Base-by-base conservation (phyloP, 2,888 invertebrate genomes). In the Hoplodrina ambigua region DNA sequence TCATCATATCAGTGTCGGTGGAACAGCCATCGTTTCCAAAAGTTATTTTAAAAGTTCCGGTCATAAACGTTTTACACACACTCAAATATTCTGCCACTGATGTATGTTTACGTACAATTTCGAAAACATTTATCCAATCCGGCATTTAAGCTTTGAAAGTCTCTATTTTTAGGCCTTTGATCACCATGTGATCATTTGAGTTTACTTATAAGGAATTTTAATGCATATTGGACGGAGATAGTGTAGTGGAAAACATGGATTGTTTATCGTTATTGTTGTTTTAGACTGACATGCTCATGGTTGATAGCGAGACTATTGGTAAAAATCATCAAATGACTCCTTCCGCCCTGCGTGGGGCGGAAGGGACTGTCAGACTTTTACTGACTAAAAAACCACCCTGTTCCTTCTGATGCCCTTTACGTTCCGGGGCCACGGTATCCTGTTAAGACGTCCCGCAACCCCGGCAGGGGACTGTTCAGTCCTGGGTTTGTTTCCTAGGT, bases 91-190 rank as follows among this genome's bases (percentile, higher is more conserved):
- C 82, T 69, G 82, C 87, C 79, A 84, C 83, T 83, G 83, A 83
- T 86, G 85, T 73, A 75, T 92, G 92, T 92, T 92, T 92, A 92
- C 87, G 84, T 90, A 90, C 87, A 90, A 92, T 93, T 92, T 91
- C 87, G 85, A 89, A 90, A 91, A 89, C 90, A 91, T 92, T 92
- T 90, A 90, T 89, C 85, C 84, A 75, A 87, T 85, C 86, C 85
- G 86, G 85, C 75, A 75, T 75, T 84, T 85, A 80, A 79, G 90
- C 92, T 91, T 88, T 88, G 89, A 89, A 88, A 86, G 83, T 83
- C 66, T 84, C 87, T 86, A 91, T 92, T 88, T 91, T 90, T 91
- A 87, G 91, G 86, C 86, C 91, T 94, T 94, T 94, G 94, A 94
- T 94, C 90, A 63, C 58, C 68, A 90, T 81, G 78, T 74, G 82